Evolutionary conservation across 2,888 invertebrate species (phyloP).

Genomic region (Macrophya annulata): DNA sequence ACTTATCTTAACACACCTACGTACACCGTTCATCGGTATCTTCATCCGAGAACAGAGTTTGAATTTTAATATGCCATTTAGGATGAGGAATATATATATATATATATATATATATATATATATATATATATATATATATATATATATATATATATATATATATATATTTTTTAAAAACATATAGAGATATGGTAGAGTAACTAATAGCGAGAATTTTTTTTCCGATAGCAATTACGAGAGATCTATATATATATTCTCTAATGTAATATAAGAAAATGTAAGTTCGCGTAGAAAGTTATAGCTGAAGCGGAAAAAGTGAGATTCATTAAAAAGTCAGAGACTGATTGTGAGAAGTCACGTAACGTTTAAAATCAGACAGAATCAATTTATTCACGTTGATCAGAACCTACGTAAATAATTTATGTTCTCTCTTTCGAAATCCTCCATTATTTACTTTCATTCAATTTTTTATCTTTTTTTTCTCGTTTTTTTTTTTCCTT

Average conservation of each 20-base stretch:
- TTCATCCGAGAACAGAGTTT: constrained; percentile 35
- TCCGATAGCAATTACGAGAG: background rate
- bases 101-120: background rate
- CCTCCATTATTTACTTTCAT: background rate
- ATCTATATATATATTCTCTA: background rate
- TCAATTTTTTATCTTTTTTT: too few species aligned
- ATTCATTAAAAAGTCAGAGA: background rate
- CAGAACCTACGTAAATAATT: background rate
- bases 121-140: background rate
- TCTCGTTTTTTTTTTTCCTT: too few species aligned
- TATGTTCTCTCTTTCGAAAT: background rate
- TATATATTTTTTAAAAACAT: background rate
- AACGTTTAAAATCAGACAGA: background rate
- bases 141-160: background rate
- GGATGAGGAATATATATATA: background rate
- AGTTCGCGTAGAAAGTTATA: background rate
- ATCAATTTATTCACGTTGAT: background rate
- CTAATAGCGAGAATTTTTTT: background rate
- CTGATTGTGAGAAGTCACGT: background rate
- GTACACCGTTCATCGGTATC: constrained; percentile 18
- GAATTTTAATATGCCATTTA: constrained; percentile 31
- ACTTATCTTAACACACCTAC: constrained; percentile 43
- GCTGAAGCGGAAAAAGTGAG: background rate
- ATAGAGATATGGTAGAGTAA: background rate
- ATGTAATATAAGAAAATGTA: background rate